These are phyloP conservation scores for Xenentodon cancila DNA, from an alignment of 2,797 vertebrate genomes.

Conservation along the genomic window DNA sequence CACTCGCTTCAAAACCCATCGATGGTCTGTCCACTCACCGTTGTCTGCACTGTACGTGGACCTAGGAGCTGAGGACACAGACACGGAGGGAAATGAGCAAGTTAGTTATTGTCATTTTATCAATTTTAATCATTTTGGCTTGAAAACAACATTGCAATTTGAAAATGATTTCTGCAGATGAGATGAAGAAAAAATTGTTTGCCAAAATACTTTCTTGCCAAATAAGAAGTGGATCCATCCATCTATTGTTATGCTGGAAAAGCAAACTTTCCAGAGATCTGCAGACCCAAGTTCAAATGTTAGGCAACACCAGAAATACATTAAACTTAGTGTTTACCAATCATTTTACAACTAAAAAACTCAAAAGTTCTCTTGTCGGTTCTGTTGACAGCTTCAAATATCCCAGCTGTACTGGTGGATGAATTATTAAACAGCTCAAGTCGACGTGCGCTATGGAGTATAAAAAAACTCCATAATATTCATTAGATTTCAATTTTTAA, in stretches of 20 bases:
- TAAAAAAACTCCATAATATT: not conserved
- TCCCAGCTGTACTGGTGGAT: not conserved
- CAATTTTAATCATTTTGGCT: not conserved
- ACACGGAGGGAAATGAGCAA: constrained; percentile 1
- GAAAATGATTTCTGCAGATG: not conserved
- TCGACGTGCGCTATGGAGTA: no score
- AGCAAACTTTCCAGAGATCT: not conserved
- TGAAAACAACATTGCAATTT: not conserved
- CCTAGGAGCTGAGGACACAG: constrained; percentile 84
- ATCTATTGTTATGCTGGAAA: not conserved
- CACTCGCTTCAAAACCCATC: constrained; percentile 43
- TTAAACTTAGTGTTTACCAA: no score
- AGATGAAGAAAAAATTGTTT: not conserved
- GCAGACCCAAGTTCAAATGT: not conserved
- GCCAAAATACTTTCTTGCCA: not conserved
- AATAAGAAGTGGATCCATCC: not conserved
- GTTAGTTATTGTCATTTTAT: not conserved
- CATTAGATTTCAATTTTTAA: not conserved
- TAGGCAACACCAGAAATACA: no score
- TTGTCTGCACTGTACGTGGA: constrained; percentile 89
- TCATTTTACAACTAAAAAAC: no score
- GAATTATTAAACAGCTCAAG: not conserved
- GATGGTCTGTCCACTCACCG: constrained; percentile 82
- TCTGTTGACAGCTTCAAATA: not conserved
- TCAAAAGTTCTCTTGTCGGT: no score